Percentiles rank a stretch among this genome's conserved stretches.
These are phyloP conservation scores for Apostichopus japonicus DNA, from an alignment of 35 echinoderm and acorn worm species.

Conservation along the genomic window DNA sequence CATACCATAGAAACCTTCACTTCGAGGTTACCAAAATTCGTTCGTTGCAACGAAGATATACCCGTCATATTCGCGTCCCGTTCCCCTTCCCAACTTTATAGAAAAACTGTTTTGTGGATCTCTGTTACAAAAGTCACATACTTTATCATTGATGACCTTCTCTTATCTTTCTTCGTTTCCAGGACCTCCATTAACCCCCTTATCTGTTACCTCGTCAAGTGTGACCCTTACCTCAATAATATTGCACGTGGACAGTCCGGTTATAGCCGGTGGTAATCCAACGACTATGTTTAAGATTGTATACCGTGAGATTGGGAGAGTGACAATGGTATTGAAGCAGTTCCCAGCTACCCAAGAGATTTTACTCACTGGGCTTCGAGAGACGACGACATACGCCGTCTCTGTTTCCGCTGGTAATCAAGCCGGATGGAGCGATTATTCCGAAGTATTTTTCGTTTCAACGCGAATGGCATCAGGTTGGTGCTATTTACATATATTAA, in stretches of 20 bases:
- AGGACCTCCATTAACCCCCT: not conserved
- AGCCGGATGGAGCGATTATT: not conserved
- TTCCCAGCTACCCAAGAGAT: not conserved
- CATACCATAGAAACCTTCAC: no score
- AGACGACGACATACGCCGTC: not conserved
- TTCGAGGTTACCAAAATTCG: no score
- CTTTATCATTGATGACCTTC: no score
- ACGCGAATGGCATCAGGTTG: not conserved
- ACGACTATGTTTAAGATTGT: not conserved
- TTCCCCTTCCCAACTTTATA: no score
- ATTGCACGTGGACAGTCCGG: not conserved
- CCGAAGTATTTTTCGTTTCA: not conserved
- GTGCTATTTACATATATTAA: no score
- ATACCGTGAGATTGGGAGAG: not conserved
- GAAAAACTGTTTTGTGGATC: no score
- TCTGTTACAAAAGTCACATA: no score
- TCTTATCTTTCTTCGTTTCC: not conserved
- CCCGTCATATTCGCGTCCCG: no score
- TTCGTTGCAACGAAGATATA: no score
- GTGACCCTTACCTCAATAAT: not conserved
- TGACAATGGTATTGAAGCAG: not conserved
- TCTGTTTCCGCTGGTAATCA: not conserved
- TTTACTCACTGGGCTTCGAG: not conserved
- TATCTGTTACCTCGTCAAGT: not conserved
- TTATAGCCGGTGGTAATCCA: not conserved